Evolutionary conservation across 2,113 vertebrate species (phyloP).

Genomic region (Phrynosoma platyrhinos): DNA sequence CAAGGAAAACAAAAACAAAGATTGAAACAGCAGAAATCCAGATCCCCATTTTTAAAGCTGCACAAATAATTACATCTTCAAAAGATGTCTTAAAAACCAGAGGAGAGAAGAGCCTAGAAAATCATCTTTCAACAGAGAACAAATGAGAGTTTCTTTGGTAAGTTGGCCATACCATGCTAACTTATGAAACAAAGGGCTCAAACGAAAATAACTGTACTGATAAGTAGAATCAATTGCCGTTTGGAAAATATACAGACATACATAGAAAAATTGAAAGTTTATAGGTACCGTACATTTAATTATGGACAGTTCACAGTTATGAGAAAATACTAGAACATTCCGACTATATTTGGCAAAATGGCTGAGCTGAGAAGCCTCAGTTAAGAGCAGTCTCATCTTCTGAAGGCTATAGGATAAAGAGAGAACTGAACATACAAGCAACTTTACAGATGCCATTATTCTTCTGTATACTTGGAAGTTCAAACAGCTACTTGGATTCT

Average conservation of each 20-base stretch:
- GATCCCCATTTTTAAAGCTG: neutral
- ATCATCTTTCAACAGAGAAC: neutral
- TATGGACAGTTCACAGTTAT: neutral
- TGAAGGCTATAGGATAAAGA: neutral
- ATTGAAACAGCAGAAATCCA: neutral
- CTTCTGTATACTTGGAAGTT: neutral
- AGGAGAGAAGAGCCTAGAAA: neutral
- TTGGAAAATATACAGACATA: too few species aligned
- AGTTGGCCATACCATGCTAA: neutral
- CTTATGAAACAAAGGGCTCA: neutral
- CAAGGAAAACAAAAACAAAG: neutral
- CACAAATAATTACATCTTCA: neutral
- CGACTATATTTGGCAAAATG: neutral
- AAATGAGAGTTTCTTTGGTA: neutral
- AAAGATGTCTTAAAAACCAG: neutral
- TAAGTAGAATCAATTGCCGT: neutral
- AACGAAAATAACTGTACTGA: neutral
- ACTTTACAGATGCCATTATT: neutral
- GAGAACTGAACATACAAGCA: neutral
- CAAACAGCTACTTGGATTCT: neutral
- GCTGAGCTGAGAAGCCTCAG: neutral
- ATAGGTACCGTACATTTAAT: neutral
- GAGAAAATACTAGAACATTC: neutral
- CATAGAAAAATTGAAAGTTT: too few species aligned
- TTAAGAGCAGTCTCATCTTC: neutral